Evolutionary conservation across 2,888 invertebrate genomes (phyloP), one percentile per base, ranked within the genome.

Genomic region (Pemphredon lugubris): DNA sequence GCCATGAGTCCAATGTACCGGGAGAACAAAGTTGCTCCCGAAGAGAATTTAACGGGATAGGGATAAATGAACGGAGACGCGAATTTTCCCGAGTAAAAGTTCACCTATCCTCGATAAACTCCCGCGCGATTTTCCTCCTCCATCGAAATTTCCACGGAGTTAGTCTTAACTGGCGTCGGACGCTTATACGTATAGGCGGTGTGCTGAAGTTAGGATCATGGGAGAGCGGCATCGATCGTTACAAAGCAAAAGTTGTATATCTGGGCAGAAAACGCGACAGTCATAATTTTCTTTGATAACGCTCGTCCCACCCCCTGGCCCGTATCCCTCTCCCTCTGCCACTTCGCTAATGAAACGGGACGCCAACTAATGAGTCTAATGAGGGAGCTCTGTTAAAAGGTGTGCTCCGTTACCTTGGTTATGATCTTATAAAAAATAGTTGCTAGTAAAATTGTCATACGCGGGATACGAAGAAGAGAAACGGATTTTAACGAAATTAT

Each of bases 211-310:
- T 21, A 6, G 53, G 48, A 21, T 44, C 13, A 45, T 47, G 42
- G n/a, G 26, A 20, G 30, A 6, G 18, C 26, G 44, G 23, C 26
- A 26, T 7, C 40, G 32, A 20, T 42, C 21, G 23, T 55, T 44
- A 18, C 51, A 42, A 69, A 47, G 44, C 32, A 57, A 64, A 60
- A 51, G 64, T 74, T 74, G 37, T 45, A 39, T 14, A 57, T 55
- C 48, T 42, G 37, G n/a, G 59, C 6, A 63, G 45, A 63, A 71
- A 72, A 72, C 54, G 71, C 55, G 20, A 59, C 44, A 30, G 51
- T 68, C 55, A 64, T 63, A 64, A 74, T 70, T 75, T 75, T 72
- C 76, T 75, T 76, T 60, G 63, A 54, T 58, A 48, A 69, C 21
- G 44, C 26, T 40, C 32, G 16, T n/a, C 30, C 20, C 59, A n/a